Evolutionary conservation across 1,140 invertebrate species (phyloP).

Genomic region (Cotesia vestalis): DNA sequence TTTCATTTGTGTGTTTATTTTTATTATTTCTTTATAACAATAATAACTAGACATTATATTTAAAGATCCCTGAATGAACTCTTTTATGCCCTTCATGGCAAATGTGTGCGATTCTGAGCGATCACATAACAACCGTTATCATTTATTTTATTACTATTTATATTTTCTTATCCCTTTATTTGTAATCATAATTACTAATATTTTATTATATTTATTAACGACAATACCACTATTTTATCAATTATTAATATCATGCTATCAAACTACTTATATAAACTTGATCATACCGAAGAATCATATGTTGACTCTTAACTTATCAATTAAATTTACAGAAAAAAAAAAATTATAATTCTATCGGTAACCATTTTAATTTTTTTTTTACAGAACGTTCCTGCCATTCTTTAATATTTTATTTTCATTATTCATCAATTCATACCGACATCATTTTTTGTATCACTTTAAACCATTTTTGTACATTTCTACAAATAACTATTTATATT

Average conservation of each 20-base stretch:
- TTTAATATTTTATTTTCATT: slow-evolving; percentile 2
- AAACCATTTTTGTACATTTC: slow-evolving; percentile 30
- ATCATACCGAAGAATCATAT: slow-evolving; percentile 27
- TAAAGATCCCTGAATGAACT: slow-evolving; percentile 61
- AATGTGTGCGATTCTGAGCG: slow-evolving; percentile 40
- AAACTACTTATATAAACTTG: background rate
- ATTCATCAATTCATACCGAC: slow-evolving; percentile 41
- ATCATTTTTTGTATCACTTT: slow-evolving; percentile 45
- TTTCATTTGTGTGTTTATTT: background rate
- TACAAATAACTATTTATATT: slow-evolving; percentile 17
- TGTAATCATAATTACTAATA: slow-evolving; percentile 23
- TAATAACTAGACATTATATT: slow-evolving; percentile 54
- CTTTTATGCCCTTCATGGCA: slow-evolving; percentile 52
- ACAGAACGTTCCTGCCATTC: slow-evolving; percentile 29
- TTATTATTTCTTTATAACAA: slow-evolving; percentile 27
- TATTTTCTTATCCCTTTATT: background rate
- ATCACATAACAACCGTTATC: slow-evolving; percentile 33
- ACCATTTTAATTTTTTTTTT: slow-evolving; percentile 20
- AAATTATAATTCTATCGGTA: slow-evolving; percentile 23
- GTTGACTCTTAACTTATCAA: slow-evolving; percentile 40
- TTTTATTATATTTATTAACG: slow-evolving; percentile 6
- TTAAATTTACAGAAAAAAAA: background rate
- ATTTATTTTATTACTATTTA: slow-evolving; percentile 24
- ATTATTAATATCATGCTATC: slow-evolving; percentile 1
- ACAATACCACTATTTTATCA: no score